Evolutionary conservation across 53 echinoderm and acorn worm species (phyloP), one percentile per base, ranked within the genome.

Genomic region (Hippasteria phrygiana): DNA sequence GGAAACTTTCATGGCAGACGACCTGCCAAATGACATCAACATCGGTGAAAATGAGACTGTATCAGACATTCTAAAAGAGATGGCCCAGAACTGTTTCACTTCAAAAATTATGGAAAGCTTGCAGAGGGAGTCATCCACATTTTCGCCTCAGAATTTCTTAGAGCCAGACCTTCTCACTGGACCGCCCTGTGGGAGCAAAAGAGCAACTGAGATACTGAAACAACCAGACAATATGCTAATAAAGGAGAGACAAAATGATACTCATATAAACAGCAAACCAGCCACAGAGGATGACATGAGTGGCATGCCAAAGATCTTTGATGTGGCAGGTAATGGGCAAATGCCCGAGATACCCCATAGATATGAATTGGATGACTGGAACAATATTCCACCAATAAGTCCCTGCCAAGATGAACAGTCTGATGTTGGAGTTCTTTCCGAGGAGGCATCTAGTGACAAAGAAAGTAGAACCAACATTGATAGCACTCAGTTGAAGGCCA

Each of bases 61-160:
- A 5, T 69, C 85, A 37, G 70, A 50, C 3, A 85, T 67, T 34
- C 85, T 85, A 12, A 38, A 11, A 35, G 51, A 47, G 31, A n/a
- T 85, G 11, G 41, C 71, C 54, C 70, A 85, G 54, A 85, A 85
- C 46, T 48, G 27, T 46, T 85, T 70, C 71, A 85, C 85, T 8
- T 70, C 70, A 36, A 85, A 39, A 32, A 85, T 85, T 0, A 48
- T 71, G 26, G 37, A 48, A 10, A 85, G 85, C 85, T 43, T 85
- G 2, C 13, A 71, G 33, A 50, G 35, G 34, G 85, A 85, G 16
- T 69, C 24, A 6, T 1, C 34, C 6, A 5, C 55, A 39, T 9
- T 78, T 34, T 36, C 38, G 24, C 35, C 14, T 16, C 18, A 38
- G 10, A 35, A 28, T 35, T 65, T 36, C 4, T 32, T 33, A 43